phyloP scores from a whole-genome alignment of 2,113 vertebrate genomes.

The rat (Rattus norvegicus) region DNA sequence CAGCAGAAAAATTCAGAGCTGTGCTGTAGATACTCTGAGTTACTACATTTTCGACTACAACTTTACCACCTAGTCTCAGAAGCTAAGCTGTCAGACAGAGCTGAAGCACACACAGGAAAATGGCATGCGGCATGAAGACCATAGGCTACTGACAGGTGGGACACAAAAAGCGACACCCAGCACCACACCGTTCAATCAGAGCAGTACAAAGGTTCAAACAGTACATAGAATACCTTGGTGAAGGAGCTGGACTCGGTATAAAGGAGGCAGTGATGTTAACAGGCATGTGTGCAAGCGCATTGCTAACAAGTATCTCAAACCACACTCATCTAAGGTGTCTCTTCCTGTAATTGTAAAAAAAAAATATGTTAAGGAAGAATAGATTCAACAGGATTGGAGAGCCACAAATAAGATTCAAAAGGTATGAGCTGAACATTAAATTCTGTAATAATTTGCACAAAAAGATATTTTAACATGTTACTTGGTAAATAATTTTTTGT shows the following conservation, averaged over 20 bases:
- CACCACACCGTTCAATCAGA: not conserved
- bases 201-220: slow-evolving; percentile 8
- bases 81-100: not conserved
- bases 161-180: not conserved
- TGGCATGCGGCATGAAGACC: not conserved
- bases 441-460: slow-evolving; percentile 3
- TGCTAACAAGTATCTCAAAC: slow-evolving; percentile 95
- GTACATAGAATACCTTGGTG: slow-evolving; percentile 93
- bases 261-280: slow-evolving; percentile 96
- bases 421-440: slow-evolving; percentile 25
- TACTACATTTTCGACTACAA: not conserved
- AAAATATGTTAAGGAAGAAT: slow-evolving; percentile 49
- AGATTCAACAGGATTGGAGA: not conserved
- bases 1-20: not conserved
- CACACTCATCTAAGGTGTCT: slow-evolving; percentile 97
- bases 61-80: not conserved
- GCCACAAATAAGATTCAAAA: not conserved
- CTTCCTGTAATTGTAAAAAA: slow-evolving; percentile 87
- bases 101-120: slow-evolving; percentile 2
- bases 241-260: slow-evolving; percentile 96
- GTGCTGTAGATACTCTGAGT: not conserved
- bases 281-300: slow-evolving; percentile 98
- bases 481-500: not conserved
- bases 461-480: slow-evolving; percentile 7
- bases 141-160: not conserved